Evolutionary conservation across 2,113 vertebrate genomes (phyloP).

Genomic region (Dascyllus trimaculatus): DNA sequence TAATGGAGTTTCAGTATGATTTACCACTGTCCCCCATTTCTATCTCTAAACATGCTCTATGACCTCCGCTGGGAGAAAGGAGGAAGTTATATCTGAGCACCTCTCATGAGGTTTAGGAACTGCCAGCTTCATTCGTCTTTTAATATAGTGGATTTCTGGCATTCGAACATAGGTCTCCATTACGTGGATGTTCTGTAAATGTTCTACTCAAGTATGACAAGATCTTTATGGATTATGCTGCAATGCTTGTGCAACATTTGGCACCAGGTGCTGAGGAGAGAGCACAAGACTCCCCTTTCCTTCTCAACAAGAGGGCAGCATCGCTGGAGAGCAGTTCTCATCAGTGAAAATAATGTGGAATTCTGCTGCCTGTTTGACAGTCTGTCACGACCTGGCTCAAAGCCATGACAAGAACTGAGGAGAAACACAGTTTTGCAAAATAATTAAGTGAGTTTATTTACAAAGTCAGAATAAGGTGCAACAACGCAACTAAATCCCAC

Average conservation of each 20-base stretch:
- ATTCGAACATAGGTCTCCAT: constrained; percentile 26
- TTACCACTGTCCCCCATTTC: constrained; percentile 51
- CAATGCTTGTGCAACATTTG: constrained; percentile 1
- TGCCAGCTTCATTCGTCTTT: background rate
- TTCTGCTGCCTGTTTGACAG: background rate
- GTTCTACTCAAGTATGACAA: constrained; percentile 13
- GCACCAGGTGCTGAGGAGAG: background rate
- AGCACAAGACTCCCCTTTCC: background rate
- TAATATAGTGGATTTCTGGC: constrained; percentile 23
- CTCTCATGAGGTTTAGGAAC: constrained; percentile 16
- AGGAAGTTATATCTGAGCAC: constrained; percentile 35
- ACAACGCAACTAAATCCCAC: no score
- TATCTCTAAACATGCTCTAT: constrained; percentile 57
- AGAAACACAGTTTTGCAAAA: no score
- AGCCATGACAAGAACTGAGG: no score
- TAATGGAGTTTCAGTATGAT: constrained; percentile 72
- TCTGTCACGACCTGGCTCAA: no score
- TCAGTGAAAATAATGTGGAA: background rate
- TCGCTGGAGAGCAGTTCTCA: background rate
- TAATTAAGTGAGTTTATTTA: no score
- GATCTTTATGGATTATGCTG: background rate
- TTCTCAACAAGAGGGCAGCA: background rate
- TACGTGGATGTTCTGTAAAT: background rate
- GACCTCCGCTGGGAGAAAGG: constrained; percentile 28
- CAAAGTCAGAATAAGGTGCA: no score